Evolutionary conservation across 2,888 invertebrate genomes (phyloP), one percentile per base, ranked within the genome.

Genomic region (Drosophila subquinaria): DNA sequence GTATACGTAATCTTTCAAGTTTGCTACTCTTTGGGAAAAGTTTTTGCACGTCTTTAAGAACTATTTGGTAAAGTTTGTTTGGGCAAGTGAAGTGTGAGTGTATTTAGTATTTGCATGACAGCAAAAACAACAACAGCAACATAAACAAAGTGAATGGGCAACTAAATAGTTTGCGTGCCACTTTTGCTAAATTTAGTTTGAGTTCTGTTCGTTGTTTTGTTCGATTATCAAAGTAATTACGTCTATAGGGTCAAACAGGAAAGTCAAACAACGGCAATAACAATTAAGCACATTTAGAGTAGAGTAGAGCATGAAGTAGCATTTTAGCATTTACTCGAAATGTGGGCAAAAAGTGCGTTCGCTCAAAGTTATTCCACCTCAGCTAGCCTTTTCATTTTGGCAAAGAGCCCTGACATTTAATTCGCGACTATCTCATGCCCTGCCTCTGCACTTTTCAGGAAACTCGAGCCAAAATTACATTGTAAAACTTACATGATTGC

Each of bases 141-240:
- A 43, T 13, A 2, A 42, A 5, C 6, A 65, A 50, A 13, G 30
- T 15, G 9, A 50, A 43, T 48, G 17, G 53, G 43, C 45, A 50
- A 57, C 42, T 73, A 81, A 79, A 69, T 75, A 64, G 74, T 52
- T 88, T 82, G 84, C 78, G 71, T 83, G 84, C 64, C 40, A 43
- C 42, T 45, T 47, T 65, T 67, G 68, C 78, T 61, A 76, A 81
- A 69, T 81, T 71, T 63, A 66, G 67, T 42, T 70, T 68, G n/a
- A n/a, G 30, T 57, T 47, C 53, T 17, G 13, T 50, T 57, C 52
- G 23, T 53, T 61, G 50, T 52, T 66, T 68, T 69, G 64, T 69
- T 81, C 62, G 89, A 88, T 78, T 81, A 84, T 78, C 79, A 74
- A 74, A 74, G 78, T 81, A 88, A 86, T 88, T 84, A 78, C 51